These are phyloP conservation scores for Stigmatopora argus DNA, from an alignment of 2,113 vertebrate genomes.

Conservation along the genomic window DNA sequence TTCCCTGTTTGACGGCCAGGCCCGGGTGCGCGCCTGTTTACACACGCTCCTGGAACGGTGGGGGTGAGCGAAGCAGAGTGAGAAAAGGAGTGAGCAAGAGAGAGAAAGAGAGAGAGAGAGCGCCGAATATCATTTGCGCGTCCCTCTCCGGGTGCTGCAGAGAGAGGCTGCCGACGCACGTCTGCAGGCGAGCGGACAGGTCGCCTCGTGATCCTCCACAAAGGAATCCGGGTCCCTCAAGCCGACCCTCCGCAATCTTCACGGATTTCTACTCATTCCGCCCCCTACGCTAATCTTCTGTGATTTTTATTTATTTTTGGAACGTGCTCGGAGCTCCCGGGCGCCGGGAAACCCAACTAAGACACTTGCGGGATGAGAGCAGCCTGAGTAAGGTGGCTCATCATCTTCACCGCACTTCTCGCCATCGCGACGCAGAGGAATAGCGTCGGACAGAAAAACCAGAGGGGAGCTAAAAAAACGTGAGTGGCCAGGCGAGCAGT, in stretches of 20 bases:
- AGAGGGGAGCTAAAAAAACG: conserved; percentile 31
- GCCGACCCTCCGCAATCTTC: conserved; percentile 5
- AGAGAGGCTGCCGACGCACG: conserved; percentile 83
- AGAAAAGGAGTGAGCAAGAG: conserved; percentile 49
- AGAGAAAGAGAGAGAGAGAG: conserved; percentile 64
- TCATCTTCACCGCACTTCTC: conserved; percentile 14
- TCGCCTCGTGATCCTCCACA: conserved; percentile 70
- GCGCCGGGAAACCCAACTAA: conserved; percentile 29
- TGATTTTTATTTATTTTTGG: neutral
- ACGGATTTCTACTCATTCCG: conserved; percentile 57
- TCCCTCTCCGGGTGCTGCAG: conserved; percentile 90
- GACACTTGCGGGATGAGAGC: conserved; percentile 46
- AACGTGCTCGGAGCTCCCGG: conserved; percentile 30
- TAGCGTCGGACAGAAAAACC: conserved; percentile 9
- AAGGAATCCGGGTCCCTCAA: conserved; percentile 36
- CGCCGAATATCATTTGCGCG: conserved; percentile 96
- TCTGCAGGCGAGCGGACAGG: conserved; percentile 86
- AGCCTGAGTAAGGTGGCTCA: conserved; percentile 31
- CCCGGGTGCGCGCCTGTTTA: conserved; percentile 82
- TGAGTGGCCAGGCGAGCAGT: conserved; percentile 46
- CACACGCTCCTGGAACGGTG: conserved; percentile 66
- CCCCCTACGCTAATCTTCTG: neutral
- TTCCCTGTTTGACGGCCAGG: conserved; percentile 2
- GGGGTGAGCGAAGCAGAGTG: conserved; percentile 44
- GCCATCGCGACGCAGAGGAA: neutral